Evolutionary conservation across 2,888 invertebrate species (phyloP), one percentile per base, ranked within the genome.

Genomic region (Ecliptopera silaceata): DNA sequence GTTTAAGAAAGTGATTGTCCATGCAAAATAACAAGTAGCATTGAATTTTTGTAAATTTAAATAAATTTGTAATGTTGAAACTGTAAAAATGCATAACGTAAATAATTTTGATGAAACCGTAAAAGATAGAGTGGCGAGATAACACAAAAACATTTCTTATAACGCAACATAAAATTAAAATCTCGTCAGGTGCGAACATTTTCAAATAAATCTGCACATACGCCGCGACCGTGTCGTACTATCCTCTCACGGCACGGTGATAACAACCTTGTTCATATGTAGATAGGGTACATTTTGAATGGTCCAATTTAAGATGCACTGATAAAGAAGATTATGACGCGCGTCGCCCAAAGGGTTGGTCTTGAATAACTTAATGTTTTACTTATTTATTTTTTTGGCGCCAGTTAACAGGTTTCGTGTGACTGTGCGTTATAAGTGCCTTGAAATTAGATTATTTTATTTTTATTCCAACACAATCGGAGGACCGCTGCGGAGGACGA

Each of bases 311-410:
- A 42, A 71, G 72, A 70, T 69, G 65, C 39, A 59, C 64, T 61
- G 75, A 78, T 77, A 75, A 77, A 72, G 69, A 59, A 68, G 77
- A 80, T 81, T 82, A 77, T 75, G 72, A 73, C 70, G 72, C 70
- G 72, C 73, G 65, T 59, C 65, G 69, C 64, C 62, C 64, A 69
- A 72, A 73, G 78, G 74, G 71, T 69, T 72, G 70, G 70, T 71
- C 70, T 70, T 70, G 77, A 79, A 81, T 79, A 78, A 71, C 75
- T 80, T 79, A 73, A 80, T 82, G n/a, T n/a, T n/a, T n/a, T n/a
- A n/a, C n/a, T n/a, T n/a, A n/a, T 80, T 80, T 74, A 75, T 74
- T 77, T 77, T 77, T 73, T 63, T 72, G 68, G 69, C 72, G 71
- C 71, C 69, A 52, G 29, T 44, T 71, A 64, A 68, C 71, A 67